Conservation (phyloP, 2,888 invertebrate genomes). For the Omphaloscelis lunosa region DNA sequence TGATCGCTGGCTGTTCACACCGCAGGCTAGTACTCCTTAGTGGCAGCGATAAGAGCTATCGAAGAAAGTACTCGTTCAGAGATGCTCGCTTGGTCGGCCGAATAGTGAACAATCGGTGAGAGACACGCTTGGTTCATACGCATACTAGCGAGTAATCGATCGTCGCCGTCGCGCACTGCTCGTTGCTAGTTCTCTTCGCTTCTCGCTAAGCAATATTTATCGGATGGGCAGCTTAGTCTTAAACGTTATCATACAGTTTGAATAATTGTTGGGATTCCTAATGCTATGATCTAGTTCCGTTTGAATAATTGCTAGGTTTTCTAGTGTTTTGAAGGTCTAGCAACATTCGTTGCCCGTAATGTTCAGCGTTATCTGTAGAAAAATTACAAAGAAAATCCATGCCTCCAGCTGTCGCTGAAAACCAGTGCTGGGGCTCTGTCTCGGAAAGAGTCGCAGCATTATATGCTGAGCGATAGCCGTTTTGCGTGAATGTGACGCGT, state of each 20-base stretch:
- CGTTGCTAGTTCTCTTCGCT: neutral
- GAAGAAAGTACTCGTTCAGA: neutral
- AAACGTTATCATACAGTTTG: neutral
- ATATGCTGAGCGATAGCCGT: too few species aligned
- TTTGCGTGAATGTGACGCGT: too few species aligned
- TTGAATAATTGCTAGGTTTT: slow-evolving; percentile 2
- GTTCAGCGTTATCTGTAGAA: neutral
- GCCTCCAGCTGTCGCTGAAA: too few species aligned
- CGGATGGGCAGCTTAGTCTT: neutral
- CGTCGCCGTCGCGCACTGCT: neutral
- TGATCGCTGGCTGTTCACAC: neutral
- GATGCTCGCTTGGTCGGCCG: too few species aligned
- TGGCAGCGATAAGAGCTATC: too few species aligned
- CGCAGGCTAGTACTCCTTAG: neutral
- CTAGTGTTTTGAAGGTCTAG: neutral
- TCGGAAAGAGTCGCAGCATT: too few species aligned
- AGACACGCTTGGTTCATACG: too few species aligned
- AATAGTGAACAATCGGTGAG: too few species aligned
- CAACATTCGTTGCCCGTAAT: too few species aligned
- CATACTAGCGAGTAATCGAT: neutral
- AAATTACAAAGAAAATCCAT: neutral
- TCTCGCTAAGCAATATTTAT: neutral
- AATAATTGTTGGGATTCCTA: slow-evolving; percentile 8
- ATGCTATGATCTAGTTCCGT: neutral
- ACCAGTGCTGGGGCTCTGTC: too few species aligned